Evolutionary conservation across 2,113 vertebrate species (phyloP).

Genomic region (Apistogramma diplotaenia): DNA sequence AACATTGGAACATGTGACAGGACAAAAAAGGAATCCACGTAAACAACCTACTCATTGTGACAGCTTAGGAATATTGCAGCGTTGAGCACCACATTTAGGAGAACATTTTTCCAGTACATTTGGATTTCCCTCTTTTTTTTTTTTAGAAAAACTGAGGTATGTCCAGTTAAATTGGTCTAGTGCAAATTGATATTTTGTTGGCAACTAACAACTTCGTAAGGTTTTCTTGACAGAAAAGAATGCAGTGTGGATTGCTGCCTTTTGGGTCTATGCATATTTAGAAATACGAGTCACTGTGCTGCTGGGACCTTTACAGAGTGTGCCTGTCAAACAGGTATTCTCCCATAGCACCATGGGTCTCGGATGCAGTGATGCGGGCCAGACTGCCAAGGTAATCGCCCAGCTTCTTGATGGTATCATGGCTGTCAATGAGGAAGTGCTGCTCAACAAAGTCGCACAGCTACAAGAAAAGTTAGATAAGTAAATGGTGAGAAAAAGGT

Average conservation of each 20-base stretch:
- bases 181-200: neutral
- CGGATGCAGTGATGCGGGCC: constrained; percentile 54
- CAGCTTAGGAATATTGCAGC: neutral
- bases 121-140: neutral
- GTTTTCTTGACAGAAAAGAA: constrained; percentile 1
- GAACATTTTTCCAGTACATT: neutral
- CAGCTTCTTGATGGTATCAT: constrained; percentile 75
- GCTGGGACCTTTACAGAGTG: constrained; percentile 61
- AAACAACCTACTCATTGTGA: neutral
- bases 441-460: constrained; percentile 75
- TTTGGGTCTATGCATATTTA: neutral
- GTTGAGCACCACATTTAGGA: constrained; percentile 24
- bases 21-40: neutral
- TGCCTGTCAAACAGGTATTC: constrained; percentile 81
- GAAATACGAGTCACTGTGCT: neutral
- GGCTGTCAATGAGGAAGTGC: constrained; percentile 72
- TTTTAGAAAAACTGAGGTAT: constrained; percentile 37
- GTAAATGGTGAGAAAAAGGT: neutral
- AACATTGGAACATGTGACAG: constrained; percentile 25
- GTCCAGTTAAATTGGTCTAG: neutral
- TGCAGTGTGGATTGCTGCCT: neutral
- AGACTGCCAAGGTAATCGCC: constrained; percentile 71
- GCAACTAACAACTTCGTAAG: neutral
- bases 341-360: constrained; percentile 65
- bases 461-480: constrained; percentile 43